phyloP scores from a whole-genome alignment of 2,888 invertebrate species.

The Sericinus montela region DNA sequence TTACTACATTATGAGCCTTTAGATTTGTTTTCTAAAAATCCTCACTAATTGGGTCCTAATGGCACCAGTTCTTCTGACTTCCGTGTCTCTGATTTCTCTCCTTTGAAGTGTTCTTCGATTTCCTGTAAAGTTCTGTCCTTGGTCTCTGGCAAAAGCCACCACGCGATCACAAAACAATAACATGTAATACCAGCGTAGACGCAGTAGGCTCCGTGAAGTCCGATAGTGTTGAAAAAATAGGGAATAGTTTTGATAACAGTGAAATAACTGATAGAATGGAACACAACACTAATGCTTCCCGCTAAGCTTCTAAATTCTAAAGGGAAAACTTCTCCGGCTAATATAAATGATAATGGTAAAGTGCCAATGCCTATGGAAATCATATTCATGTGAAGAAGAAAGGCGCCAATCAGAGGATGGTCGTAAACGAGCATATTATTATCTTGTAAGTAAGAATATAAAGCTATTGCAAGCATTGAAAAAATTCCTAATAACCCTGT shows the following conservation, averaged over 20 bases:
- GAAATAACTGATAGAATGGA: slow-evolving; percentile 34
- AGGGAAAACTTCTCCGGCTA: slow-evolving; percentile 33
- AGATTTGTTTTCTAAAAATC: no score
- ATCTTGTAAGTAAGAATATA: slow-evolving; percentile 19
- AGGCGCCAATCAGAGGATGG: slow-evolving; percentile 22
- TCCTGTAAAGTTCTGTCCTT: slow-evolving; percentile 31
- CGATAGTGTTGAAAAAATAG: slow-evolving; percentile 27
- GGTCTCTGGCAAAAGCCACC: slow-evolving; percentile 29
- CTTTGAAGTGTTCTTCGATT: slow-evolving; percentile 30
- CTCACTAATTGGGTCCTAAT: neutral
- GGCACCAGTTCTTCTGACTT: neutral
- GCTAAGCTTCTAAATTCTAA: slow-evolving; percentile 36
- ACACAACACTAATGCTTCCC: slow-evolving; percentile 31
- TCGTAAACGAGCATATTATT: slow-evolving; percentile 11
- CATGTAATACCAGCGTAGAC: slow-evolving; percentile 15
- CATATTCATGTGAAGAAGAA: slow-evolving; percentile 28
- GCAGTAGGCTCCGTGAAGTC: slow-evolving; percentile 27
- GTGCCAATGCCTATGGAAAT: slow-evolving; percentile 27
- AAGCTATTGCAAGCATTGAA: slow-evolving; percentile 12
- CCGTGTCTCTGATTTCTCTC: slow-evolving; percentile 1
- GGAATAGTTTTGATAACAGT: slow-evolving; percentile 33
- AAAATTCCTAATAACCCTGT: slow-evolving; percentile 12
- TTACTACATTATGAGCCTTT: no score
- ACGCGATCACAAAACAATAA: slow-evolving; percentile 22
- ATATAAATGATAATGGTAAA: slow-evolving; percentile 26